Base-by-base conservation (phyloP, 1,140 invertebrate species). In the Lordiphosa collinella region DNA sequence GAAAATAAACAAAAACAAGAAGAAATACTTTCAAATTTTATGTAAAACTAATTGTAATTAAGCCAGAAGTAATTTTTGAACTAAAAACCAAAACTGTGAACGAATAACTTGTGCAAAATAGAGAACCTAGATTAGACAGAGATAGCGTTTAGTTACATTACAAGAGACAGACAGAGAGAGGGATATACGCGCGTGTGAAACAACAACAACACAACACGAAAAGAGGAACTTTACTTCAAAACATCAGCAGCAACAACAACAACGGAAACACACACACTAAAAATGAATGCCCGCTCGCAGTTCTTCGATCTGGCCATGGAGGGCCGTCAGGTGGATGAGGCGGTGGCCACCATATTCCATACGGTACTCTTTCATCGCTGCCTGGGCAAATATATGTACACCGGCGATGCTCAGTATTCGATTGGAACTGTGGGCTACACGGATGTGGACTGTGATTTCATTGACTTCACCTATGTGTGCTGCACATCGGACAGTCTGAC, bases 401-500 rank as follows among this genome's bases (percentile, higher is more conserved):
- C 95, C 89, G 94, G 95, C 86, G 97, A 98, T 90, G 95, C 94
- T 65, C 96, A 94, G 89, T 99, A 98, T 89, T 96, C 96, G 7
- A 96, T 99, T 49, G 97, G 97, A 22, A 98, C 96, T 1, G 93
- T 99, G 16, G 97, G 97, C 41, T 97, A 97, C 80, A 95, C 96
- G 67, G 98, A 99, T 90, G 95, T 98, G 7, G 96, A 98, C 87
- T 99, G 98, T 91, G 96, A 99, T 90, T 98, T 98, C 88, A 96
- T 99, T 64, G 97, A 99, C 90, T 95, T 98, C 76, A 98, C 97
- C 22, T 99, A 99, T 90, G 97, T 98, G 1, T 96, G 96, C 89
- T 97, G 96, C 90, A 94, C 95, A 44, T 98, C 96, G 2, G 91
- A 93, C 2, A 92, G 92, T 41, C 90, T 99, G 1, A 93, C 94